A percentile compares a stretch with the other conserved stretches of the same genome.
Evolutionary conservation across 2,113 vertebrate genomes (phyloP).

Genomic region (Eulemur rufifrons): DNA sequence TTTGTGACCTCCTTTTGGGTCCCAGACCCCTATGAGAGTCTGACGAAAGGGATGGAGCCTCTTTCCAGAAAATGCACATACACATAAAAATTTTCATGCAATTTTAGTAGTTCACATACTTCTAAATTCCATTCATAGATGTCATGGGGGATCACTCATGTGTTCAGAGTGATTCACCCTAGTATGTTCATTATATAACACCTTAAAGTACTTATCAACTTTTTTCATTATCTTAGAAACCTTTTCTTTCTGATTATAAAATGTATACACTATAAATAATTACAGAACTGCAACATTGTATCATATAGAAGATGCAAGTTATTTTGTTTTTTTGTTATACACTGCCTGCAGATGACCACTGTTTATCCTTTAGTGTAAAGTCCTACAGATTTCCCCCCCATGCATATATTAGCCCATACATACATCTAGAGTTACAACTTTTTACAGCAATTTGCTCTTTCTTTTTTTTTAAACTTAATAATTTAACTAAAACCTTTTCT

Average conservation of each 20-base stretch:
- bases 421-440: background rate
- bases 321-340: background rate
- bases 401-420: background rate
- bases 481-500: background rate
- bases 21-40: background rate
- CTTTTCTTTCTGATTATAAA: constrained; percentile 32
- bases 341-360: background rate
- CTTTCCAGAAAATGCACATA: constrained; percentile 5
- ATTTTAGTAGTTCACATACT: background rate
- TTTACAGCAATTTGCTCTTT: background rate
- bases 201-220: background rate
- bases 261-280: background rate
- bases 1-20: background rate
- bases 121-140: constrained; percentile 7
- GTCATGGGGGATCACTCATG: background rate
- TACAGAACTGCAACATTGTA: constrained; percentile 6
- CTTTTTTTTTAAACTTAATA: background rate
- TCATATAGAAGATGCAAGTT: background rate
- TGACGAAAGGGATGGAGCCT: background rate
- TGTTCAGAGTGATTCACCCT: background rate
- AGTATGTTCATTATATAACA: background rate
- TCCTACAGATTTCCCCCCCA: background rate
- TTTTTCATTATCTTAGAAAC: constrained; percentile 27
- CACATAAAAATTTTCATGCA: background rate
- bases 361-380: background rate